Evolutionary conservation across 2,888 invertebrate species (phyloP), one percentile per base, ranked within the genome.

Genomic region (Protonemura montana): DNA sequence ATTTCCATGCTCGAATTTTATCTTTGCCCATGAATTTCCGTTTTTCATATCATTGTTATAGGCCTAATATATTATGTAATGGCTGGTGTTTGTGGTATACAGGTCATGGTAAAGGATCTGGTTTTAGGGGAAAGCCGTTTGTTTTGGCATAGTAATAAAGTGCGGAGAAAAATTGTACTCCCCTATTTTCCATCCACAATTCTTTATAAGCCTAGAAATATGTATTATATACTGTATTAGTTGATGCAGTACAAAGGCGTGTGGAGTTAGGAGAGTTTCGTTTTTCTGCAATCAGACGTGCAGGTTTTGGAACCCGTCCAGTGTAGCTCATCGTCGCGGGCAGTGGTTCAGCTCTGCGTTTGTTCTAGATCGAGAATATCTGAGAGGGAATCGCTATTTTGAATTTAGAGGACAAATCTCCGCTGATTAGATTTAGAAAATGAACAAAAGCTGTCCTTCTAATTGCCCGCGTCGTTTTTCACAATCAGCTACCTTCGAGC

Each of bases 11-110:
- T 21, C 7, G 59, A 16, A 13, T 21, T 59, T 59, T 21, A 59
- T 59, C 59, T 59, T 59, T 21, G 7, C 59, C 13, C 21, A 10
- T 59, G 59, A 21, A 10, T 10, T 10, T 21, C 59, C 59, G n/a
- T n/a, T 59, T 59, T 59, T 59, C 59, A 59, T 59, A 59, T 59
- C 59, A 59, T 59, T 59, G 59, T 59, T 59, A 59, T 59, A 59
- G 59, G 59, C 59, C 16, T 59, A 10, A 59, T 59, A 59, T 59
- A 21, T 41, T 7, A 41, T 13, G 41, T 59, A 59, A 59, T 59
- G 21, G 21, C 59, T 59, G 13, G 3, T 59, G 13, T 21, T 59
- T 59, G 35, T 10, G 35, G 35, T 35, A 35, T 35, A 59, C 3
- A 59, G 16, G 59, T 59, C 21, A 21, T 59, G 16, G 16, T 10